Evolutionary conservation across 2,888 invertebrate species (phyloP).

Genomic region (Chrysina gloriosa): DNA sequence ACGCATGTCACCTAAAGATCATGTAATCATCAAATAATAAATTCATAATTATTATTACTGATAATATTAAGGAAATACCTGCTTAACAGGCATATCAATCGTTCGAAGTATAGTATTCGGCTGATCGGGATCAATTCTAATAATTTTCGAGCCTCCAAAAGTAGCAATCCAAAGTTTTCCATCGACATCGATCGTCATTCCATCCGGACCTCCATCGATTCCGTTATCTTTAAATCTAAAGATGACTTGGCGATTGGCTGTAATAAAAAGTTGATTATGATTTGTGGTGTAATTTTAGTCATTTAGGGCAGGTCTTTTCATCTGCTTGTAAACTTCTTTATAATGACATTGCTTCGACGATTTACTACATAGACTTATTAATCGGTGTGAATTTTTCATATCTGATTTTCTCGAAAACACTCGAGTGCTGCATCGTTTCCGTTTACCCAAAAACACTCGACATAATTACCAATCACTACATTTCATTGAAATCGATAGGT

Average conservation of each 20-base stretch:
- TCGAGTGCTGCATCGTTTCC: too few relatives aligned
- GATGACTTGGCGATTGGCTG: constrained; percentile 71
- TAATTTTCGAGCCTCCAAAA: constrained; percentile 74
- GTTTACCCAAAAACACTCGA: too few relatives aligned
- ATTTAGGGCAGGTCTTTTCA: too few relatives aligned
- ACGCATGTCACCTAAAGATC: constrained; percentile 69
- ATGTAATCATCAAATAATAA: background rate
- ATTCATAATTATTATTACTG: background rate
- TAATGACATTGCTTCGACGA: too few relatives aligned
- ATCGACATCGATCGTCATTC: constrained; percentile 82
- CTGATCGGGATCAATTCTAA: constrained; percentile 68
- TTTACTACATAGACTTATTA: too few relatives aligned
- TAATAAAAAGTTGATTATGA: constrained; percentile 52
- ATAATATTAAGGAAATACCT: constrained; percentile 62
- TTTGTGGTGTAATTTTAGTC: too few relatives aligned
- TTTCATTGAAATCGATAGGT: too few relatives aligned
- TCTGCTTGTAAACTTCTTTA: too few relatives aligned
- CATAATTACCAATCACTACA: too few relatives aligned
- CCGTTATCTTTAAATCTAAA: constrained; percentile 67
- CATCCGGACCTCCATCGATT: constrained; percentile 71
- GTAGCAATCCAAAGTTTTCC: constrained; percentile 84
- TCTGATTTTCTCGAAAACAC: too few relatives aligned
- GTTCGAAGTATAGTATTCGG: constrained; percentile 69
- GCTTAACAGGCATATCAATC: constrained; percentile 74
- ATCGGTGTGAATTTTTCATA: too few relatives aligned